A percentile compares a stretch with the other conserved stretches of the same genome.
Evolutionary conservation across 1,140 invertebrate genomes (phyloP).

Genomic region (Brachionus calyciflorus): DNA sequence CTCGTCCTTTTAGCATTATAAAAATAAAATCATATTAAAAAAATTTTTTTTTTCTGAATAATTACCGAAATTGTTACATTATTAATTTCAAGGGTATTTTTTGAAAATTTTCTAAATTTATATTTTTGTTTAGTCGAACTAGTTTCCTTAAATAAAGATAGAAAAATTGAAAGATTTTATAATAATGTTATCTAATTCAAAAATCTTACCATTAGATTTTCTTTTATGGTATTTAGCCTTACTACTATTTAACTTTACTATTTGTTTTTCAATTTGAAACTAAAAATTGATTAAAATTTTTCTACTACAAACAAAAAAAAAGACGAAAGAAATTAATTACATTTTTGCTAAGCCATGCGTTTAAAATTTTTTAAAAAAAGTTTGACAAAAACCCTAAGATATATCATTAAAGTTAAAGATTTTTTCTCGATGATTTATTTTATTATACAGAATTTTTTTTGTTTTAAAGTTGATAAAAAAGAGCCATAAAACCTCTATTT

Average conservation of each 20-base stretch:
- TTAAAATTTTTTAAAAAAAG: neutral
- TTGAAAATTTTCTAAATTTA: neutral
- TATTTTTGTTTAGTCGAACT: constrained; percentile 2
- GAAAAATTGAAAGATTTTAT: neutral
- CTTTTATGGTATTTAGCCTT: no score
- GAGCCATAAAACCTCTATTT: no score
- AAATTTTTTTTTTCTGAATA: neutral
- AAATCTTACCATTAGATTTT: no score
- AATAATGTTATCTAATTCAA: no score
- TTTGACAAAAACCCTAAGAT: no score
- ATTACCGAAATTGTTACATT: neutral
- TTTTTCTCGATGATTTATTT: no score
- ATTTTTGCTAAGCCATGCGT: constrained; percentile 12
- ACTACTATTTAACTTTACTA: no score
- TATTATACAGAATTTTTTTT: no score
- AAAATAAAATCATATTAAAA: neutral
- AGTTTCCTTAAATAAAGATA: neutral
- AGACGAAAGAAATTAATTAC: neutral
- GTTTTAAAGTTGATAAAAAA: no score
- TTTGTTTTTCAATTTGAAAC: no score
- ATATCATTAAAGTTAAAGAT: no score
- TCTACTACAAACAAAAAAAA: neutral
- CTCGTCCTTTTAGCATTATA: neutral
- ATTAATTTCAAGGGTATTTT: neutral
- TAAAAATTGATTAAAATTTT: no score